Percentiles rank a stretch among this genome's conserved stretches.
Evolutionary conservation across 2,113 vertebrate species (phyloP).

Genomic region (Caretta caretta): DNA sequence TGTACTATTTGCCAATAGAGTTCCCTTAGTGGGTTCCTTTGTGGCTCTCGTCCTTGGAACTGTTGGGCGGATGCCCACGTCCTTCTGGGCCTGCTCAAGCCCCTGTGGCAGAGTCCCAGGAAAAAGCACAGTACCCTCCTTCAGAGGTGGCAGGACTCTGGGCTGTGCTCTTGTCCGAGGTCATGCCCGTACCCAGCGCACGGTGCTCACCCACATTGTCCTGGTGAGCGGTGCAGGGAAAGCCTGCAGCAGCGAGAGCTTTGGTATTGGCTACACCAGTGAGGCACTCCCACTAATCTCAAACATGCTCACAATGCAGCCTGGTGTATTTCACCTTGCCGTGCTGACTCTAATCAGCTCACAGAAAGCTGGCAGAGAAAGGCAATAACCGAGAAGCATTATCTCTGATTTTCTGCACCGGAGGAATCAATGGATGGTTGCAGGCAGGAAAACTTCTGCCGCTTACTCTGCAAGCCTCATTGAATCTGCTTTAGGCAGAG

Average conservation of each 20-base stretch:
- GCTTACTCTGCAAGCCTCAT: slow-evolving; percentile 10
- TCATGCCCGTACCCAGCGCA: too few relatives aligned
- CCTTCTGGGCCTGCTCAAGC: neutral
- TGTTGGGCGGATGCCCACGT: neutral
- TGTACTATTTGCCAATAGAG: too few relatives aligned
- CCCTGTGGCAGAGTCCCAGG: neutral
- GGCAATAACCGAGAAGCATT: neutral
- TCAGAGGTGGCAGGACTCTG: too few relatives aligned
- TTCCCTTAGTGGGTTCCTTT: too few relatives aligned
- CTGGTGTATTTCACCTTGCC: neutral
- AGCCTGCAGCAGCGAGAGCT: neutral
- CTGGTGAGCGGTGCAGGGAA: neutral
- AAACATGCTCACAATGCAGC: neutral
- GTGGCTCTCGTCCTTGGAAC: too few relatives aligned
- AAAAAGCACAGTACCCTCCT: neutral
- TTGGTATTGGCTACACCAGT: neutral
- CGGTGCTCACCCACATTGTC: neutral
- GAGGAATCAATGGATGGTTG: neutral
- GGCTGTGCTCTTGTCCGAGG: too few relatives aligned
- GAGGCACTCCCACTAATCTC: neutral
- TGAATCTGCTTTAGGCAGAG: neutral
- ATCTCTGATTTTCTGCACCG: neutral
- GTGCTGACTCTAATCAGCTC: neutral
- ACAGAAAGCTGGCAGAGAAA: neutral
- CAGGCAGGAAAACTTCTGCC: slow-evolving; percentile 7